These are phyloP conservation scores for Selenia dentaria DNA, from an alignment of 2,888 invertebrate species.

Conservation along the genomic window DNA sequence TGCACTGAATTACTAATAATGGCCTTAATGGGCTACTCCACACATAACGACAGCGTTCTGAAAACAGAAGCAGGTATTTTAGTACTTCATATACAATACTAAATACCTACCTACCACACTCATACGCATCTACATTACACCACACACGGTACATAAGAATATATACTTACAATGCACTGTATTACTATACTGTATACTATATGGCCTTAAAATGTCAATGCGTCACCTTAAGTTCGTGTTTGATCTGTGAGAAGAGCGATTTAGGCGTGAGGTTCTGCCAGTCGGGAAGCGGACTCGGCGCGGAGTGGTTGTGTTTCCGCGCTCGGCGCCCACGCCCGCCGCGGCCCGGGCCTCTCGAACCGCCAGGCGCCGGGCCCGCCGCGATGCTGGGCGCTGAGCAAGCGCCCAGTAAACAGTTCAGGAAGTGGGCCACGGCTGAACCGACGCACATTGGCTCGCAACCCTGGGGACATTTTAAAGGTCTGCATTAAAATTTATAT, in stretches of 20 bases:
- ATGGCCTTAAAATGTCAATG: too few species aligned
- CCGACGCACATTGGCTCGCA: slow-evolving; percentile 96
- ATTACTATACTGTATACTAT: too few species aligned
- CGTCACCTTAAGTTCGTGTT: slow-evolving; percentile 87
- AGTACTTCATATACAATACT: too few species aligned
- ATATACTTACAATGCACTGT: too few species aligned
- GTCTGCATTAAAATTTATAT: too few species aligned
- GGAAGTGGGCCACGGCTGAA: slow-evolving; percentile 96
- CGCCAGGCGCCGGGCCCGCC: slow-evolving; percentile 61
- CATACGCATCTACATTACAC: too few species aligned
- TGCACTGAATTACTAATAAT: too few species aligned
- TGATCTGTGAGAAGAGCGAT: slow-evolving; percentile 94
- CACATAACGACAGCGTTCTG: too few species aligned
- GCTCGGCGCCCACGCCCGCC: slow-evolving; percentile 63
- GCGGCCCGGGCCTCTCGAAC: slow-evolving; percentile 84
- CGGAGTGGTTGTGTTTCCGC: slow-evolving; percentile 41
- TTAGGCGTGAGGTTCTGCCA: slow-evolving; percentile 96
- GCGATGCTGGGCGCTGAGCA: slow-evolving; percentile 85
- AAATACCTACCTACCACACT: too few species aligned
- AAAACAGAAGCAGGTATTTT: too few species aligned
- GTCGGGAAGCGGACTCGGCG: slow-evolving; percentile 71
- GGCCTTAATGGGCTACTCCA: too few species aligned
- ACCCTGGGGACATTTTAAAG: slow-evolving; percentile 72
- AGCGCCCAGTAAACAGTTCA: slow-evolving; percentile 96
- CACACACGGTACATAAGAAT: too few species aligned